Evolutionary conservation across 2,113 vertebrate genomes (phyloP), one percentile per base, ranked within the genome.

Genomic region (Tiliqua scincoides): DNA sequence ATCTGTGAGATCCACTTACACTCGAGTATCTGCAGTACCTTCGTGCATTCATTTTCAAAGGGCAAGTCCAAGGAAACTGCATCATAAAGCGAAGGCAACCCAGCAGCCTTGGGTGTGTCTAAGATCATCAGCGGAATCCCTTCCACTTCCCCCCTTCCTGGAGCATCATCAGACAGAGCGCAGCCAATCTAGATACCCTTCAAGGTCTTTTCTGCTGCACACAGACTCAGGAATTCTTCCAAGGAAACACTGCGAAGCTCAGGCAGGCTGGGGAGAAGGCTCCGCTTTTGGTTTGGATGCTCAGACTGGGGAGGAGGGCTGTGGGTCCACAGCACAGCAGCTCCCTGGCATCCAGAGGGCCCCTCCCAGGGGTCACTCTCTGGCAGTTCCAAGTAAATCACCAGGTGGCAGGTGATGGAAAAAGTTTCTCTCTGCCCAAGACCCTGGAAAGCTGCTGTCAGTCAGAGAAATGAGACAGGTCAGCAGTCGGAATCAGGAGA

Each of bases 21-120:
- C n/a, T n/a, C n/a, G n/a, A n/a, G n/a, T n/a, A n/a, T n/a, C n/a
- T n/a, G n/a, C n/a, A 48, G 43, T 48, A 48, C 43, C 43, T 48
- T 48, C 43, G 8, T 4, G 43, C 8, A 48, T 70, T 5, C 2
- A 62, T 17, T 11, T 81, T 86, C 79, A 72, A 78, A 68, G 80
- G 89, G 70, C 21, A 80, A 84, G 2, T 30, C 9, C 65, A 30
- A 52, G 89, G 63, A 63, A 40, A 86, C 79, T 78, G 84, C 37
- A 18, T 65, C 79, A 62, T 35, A 70, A 63, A 87, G 77, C 43
- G 68, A 85, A 85, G 57, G 75, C 52, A 84, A 40, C 1, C 0
- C 0, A 57, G 74, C 43, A 4, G 59, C n/a, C n/a, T n/a, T 52
- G 79, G 68, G 18, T 20, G 3, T 86, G 81, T 81, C 10, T 17